A percentile compares a stretch with the other conserved stretches of the same genome.
Conservation (phyloP, 2,797 vertebrate genomes). For the Falco biarmicus region DNA sequence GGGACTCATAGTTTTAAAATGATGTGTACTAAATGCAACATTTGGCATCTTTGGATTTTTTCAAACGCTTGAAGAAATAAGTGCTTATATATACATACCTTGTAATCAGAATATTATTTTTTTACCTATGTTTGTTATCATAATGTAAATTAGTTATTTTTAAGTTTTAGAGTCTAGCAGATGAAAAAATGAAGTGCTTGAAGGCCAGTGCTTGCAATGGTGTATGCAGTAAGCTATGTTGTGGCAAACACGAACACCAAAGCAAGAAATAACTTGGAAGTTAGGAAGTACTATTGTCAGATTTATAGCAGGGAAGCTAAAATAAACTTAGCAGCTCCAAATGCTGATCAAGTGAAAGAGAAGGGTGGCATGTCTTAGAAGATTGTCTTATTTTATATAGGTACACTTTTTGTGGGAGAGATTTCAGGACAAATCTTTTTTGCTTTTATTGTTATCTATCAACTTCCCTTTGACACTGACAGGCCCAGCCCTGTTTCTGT, state of each 20-base stretch:
- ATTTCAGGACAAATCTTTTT: not conserved
- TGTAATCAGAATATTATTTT: not conserved
- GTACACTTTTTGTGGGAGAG: not conserved
- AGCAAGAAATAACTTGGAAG: not conserved
- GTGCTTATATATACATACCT: not conserved
- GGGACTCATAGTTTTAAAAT: not conserved
- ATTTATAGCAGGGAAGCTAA: not conserved
- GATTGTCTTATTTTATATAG: not conserved
- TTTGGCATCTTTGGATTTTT: not conserved
- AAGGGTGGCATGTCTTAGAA: not conserved
- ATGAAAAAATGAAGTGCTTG: not conserved
- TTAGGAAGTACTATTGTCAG: not conserved
- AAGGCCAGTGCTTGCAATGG: not conserved
- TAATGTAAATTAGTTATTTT: not conserved
- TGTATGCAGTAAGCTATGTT: not conserved
- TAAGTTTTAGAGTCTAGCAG: not conserved
- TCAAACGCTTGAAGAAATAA: not conserved
- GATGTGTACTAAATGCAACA: not conserved
- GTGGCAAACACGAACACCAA: not conserved
- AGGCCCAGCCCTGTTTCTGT: not conserved
- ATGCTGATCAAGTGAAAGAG: not conserved
- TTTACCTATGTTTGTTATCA: not conserved
- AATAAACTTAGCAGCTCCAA: not conserved
- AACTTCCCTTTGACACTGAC: not conserved
- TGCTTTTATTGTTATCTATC: not conserved